These are phyloP conservation scores for Meloidogyne hapla DNA, from an alignment of 1,140 invertebrate species.

Conservation along the genomic window DNA sequence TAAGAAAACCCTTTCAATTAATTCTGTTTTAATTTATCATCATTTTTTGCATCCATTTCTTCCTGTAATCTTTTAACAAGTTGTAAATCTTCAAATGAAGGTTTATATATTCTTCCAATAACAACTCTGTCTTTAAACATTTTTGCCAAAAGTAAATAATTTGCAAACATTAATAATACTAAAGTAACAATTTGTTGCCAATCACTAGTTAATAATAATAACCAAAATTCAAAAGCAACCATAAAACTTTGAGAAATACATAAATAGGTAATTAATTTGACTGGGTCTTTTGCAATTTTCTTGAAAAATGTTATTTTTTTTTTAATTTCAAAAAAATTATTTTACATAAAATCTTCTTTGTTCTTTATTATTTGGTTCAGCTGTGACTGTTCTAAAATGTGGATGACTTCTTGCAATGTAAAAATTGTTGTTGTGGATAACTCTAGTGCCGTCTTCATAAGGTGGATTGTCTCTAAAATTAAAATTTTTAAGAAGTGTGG, in stretches of 20 bases:
- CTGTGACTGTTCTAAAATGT: slow-evolving; percentile 15
- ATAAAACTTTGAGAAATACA: slow-evolving; percentile 68
- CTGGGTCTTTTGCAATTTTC: slow-evolving; percentile 83
- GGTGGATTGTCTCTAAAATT: slow-evolving; percentile 2
- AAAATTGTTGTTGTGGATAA: background rate
- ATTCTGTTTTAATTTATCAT: background rate
- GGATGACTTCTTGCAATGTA: slow-evolving; percentile 25
- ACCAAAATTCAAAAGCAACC: slow-evolving; percentile 75
- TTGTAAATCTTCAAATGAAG: slow-evolving; percentile 49
- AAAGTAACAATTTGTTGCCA: slow-evolving; percentile 89
- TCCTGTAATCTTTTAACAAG: slow-evolving; percentile 46
- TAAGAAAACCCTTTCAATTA: no score
- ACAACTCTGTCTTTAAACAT: slow-evolving; percentile 80
- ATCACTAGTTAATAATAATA: slow-evolving; percentile 76
- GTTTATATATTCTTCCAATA: slow-evolving; percentile 68
- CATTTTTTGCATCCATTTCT: slow-evolving; percentile 26
- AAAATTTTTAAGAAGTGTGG: no score
- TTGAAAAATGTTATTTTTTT: slow-evolving; percentile 65
- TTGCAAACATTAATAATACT: slow-evolving; percentile 79
- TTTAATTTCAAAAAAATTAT: background rate
- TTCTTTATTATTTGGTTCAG: slow-evolving; percentile 71
- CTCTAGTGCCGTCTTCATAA: slow-evolving; percentile 14
- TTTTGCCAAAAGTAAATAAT: slow-evolving; percentile 87
- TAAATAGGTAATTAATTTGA: slow-evolving; percentile 74
- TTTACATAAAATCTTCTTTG: slow-evolving; percentile 81